Conservation (phyloP, 2,888 invertebrate species). For the Agriopis marginaria region DNA sequence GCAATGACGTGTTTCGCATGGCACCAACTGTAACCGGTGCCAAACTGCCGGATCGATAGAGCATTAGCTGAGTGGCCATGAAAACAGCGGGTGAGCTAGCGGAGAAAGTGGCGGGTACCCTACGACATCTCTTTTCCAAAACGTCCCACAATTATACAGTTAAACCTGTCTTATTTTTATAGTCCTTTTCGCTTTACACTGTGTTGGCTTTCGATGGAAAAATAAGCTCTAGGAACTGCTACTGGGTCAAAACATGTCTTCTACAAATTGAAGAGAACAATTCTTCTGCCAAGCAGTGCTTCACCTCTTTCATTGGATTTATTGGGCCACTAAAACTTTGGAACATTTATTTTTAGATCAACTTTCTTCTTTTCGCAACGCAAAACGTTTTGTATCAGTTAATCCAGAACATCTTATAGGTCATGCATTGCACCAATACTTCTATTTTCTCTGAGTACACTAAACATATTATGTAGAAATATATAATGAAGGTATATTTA, state of each 20-base stretch:
- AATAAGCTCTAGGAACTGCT: not conserved
- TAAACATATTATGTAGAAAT: too few species aligned
- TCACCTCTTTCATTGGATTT: not conserved
- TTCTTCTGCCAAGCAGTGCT: not conserved
- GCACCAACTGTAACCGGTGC: constrained; percentile 75
- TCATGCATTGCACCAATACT: too few species aligned
- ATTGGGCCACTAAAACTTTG: constrained; percentile 1
- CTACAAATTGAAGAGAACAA: not conserved
- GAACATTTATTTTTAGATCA: not conserved
- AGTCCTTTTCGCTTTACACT: not conserved
- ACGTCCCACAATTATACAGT: not conserved
- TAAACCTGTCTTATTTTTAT: not conserved
- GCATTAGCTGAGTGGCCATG: constrained; percentile 63
- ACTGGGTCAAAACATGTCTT: not conserved
- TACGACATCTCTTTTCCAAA: not conserved
- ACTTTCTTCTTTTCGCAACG: constrained; percentile 17
- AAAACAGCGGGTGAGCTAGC: constrained; percentile 39
- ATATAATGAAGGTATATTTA: too few species aligned
- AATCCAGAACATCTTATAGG: too few species aligned
- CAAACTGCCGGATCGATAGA: constrained; percentile 77
- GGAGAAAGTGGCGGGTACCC: not conserved
- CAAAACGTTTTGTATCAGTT: not conserved
- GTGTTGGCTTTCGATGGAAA: not conserved
- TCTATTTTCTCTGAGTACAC: too few species aligned
- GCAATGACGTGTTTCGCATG: constrained; percentile 68